Evolutionary conservation across 1,140 invertebrate genomes (phyloP).

Genomic region (Trachymyrmex septentrionalis): DNA sequence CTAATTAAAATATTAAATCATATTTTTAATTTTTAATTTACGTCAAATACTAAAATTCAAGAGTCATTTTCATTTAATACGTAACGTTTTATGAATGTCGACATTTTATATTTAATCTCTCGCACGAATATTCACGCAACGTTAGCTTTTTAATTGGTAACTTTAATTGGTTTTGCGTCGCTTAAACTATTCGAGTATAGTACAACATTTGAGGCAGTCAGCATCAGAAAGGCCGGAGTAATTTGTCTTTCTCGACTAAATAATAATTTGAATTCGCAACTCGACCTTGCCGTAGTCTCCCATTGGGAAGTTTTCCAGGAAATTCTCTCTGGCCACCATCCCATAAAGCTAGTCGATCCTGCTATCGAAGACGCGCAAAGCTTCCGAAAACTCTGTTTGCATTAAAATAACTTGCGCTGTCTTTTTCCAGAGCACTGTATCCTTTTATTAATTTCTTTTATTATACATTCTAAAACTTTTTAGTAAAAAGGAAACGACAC

Average conservation of each 20-base stretch:
- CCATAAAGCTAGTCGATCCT: constrained; percentile 28
- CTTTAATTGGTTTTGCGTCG: constrained; percentile 11
- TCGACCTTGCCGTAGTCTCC: constrained; percentile 42
- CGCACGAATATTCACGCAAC: neutral
- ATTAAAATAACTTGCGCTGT: neutral
- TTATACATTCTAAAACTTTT: neutral
- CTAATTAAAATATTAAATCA: neutral
- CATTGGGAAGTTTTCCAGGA: constrained; percentile 14
- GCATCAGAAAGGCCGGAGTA: neutral
- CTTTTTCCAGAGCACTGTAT: constrained; percentile 9
- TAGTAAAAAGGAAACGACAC: neutral
- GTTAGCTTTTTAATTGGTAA: constrained; percentile 39
- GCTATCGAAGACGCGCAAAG: neutral
- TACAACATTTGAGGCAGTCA: neutral
- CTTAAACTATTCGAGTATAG: constrained; percentile 11
- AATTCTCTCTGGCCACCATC: neutral
- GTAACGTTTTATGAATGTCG: neutral
- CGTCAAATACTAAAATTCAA: neutral
- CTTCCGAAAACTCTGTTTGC: constrained; percentile 23
- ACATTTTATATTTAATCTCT: neutral
- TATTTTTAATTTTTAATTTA: neutral
- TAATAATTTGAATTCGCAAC: constrained; percentile 69
- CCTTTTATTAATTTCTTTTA: constrained; percentile 31
- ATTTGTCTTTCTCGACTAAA: constrained; percentile 67
- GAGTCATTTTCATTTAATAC: neutral